A percentile compares a stretch with the other conserved stretches of the same genome.
These are phyloP conservation scores for Thamnophis sirtalis DNA, from an alignment of 2,113 vertebrate genomes.

Conservation along the genomic window DNA sequence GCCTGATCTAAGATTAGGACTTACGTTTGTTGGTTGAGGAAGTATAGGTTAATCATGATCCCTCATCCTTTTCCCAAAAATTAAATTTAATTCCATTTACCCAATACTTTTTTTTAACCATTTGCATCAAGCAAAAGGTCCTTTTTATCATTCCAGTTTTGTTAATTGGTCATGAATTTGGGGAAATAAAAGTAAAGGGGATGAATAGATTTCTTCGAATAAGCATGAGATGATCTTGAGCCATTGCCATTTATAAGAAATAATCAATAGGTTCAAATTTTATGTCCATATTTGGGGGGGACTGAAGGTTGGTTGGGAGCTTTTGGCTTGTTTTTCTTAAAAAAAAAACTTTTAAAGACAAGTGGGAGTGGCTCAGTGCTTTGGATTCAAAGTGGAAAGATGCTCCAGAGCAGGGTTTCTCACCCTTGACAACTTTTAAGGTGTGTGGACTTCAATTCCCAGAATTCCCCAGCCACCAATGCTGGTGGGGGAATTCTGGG, in stretches of 20 bases:
- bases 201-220: background rate
- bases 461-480: background rate
- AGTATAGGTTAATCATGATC: background rate
- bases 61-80: background rate
- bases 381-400: background rate
- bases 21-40: background rate
- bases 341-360: background rate
- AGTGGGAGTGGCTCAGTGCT: background rate
- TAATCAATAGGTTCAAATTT: background rate
- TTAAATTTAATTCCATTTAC: background rate
- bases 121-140: background rate
- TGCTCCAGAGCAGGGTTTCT: background rate
- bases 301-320: background rate
- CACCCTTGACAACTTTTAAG: background rate
- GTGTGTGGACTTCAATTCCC: background rate
- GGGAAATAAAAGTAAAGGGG: background rate
- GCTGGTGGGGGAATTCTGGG: background rate
- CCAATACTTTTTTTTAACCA: background rate
- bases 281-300: background rate
- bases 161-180: background rate
- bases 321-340: background rate
- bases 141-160: background rate
- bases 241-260: background rate
- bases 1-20: background rate
- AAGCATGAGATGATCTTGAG: background rate